Evolutionary conservation across 2,113 vertebrate genomes (phyloP).

Genomic region (Heterocephalus glaber): DNA sequence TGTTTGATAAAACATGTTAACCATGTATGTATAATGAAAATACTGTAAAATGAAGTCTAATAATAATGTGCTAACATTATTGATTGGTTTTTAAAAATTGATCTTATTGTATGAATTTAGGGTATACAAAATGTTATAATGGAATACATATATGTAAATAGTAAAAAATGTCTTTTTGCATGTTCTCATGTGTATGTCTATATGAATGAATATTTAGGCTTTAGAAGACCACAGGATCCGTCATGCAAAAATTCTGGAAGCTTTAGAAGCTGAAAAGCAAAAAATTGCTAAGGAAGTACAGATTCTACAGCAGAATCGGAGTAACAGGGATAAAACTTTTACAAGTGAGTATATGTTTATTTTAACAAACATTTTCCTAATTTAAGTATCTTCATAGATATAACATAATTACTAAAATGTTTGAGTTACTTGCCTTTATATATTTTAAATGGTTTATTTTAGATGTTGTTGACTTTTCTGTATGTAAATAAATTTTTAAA

Average conservation of each 20-base stretch:
- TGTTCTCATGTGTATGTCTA: neutral
- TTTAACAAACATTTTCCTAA: neutral
- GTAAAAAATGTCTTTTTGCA: neutral
- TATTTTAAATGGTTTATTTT: neutral
- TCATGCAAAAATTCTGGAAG: conserved; percentile 93
- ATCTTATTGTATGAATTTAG: neutral
- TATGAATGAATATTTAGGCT: conserved; percentile 83
- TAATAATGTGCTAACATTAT: neutral
- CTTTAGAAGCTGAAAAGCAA: conserved; percentile 94
- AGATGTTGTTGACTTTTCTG: neutral
- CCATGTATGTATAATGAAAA: neutral
- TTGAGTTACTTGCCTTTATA: neutral
- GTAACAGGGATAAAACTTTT: conserved; percentile 66
- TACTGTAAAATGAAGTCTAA: neutral
- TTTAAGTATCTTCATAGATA: neutral
- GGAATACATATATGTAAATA: neutral
- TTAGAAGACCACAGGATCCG: conserved; percentile 91
- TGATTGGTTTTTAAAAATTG: neutral
- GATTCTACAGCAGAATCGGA: conserved; percentile 87
- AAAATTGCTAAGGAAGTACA: conserved; percentile 93
- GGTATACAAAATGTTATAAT: neutral
- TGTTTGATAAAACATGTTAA: conserved; percentile 24
- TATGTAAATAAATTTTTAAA: neutral
- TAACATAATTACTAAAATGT: neutral
- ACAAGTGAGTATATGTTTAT: conserved; percentile 64